Evolutionary conservation across 1,140 invertebrate species (phyloP).

Genomic region (Eubasilissa regina): DNA sequence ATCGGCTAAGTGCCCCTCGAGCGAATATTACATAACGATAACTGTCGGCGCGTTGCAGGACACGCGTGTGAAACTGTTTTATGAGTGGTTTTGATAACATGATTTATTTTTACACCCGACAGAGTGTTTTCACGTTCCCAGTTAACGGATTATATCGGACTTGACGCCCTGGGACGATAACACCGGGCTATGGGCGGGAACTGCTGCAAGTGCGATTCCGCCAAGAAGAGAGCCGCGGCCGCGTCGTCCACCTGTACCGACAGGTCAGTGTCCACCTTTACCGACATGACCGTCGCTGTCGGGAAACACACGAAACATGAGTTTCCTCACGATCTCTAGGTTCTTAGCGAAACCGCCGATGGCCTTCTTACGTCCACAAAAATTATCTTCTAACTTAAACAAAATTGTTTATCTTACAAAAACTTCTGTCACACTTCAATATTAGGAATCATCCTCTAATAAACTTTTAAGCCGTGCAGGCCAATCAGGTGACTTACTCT

Average conservation of each 20-base stretch:
- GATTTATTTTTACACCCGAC: constrained; percentile 23
- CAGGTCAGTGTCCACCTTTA: constrained; percentile 10
- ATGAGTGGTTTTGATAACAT: constrained; percentile 32
- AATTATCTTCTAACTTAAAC: too few species aligned
- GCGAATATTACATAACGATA: constrained; percentile 7
- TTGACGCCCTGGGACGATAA: constrained; percentile 16
- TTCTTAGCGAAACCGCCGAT: too few species aligned
- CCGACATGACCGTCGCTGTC: neutral
- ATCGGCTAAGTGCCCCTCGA: constrained; percentile 13
- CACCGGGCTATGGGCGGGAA: constrained; percentile 52
- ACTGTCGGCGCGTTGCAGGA: constrained; percentile 19
- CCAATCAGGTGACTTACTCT: too few species aligned
- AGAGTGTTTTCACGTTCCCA: constrained; percentile 20
- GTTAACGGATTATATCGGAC: constrained; percentile 31
- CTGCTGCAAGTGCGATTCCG: constrained; percentile 57
- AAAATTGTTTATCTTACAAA: too few species aligned
- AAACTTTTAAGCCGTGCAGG: too few species aligned
- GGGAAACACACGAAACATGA: too few species aligned
- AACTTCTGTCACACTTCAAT: neutral
- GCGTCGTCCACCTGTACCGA: constrained; percentile 40
- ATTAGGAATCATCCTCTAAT: too few species aligned
- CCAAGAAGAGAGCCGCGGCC: constrained; percentile 40
- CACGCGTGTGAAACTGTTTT: constrained; percentile 30
- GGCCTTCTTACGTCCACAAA: too few species aligned
- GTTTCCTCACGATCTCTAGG: too few species aligned